A percentile compares a stretch with the other conserved stretches of the same genome.
phyloP scores from a whole-genome alignment of 2,888 invertebrate species.

The Xylota segnis region DNA sequence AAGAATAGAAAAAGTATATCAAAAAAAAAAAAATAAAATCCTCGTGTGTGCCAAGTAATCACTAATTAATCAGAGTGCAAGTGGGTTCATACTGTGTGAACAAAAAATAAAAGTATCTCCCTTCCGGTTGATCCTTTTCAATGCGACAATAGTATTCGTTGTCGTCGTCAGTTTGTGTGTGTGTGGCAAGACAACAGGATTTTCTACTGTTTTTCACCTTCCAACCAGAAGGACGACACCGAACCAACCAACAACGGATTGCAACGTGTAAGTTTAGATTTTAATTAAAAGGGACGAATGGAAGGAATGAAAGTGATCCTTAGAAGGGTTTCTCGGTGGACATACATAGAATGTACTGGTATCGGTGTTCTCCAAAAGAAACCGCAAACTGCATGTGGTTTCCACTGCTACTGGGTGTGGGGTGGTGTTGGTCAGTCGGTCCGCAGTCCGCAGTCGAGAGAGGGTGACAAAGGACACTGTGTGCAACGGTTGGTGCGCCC shows the following conservation, averaged over 20 bases:
- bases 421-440: constrained; percentile 9
- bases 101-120: constrained; percentile 42
- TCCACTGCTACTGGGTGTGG: constrained; percentile 21
- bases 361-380: constrained; percentile 28
- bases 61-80: constrained; percentile 76
- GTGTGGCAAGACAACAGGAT: constrained; percentile 44
- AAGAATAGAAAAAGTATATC: constrained; percentile 3
- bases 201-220: constrained; percentile 57
- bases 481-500: constrained; percentile 46
- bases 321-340: constrained; percentile 35
- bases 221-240: constrained; percentile 16
- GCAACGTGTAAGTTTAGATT: constrained; percentile 76
- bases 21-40: constrained; percentile 12
- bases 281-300: constrained; percentile 74
- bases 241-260: constrained; percentile 48
- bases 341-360: constrained; percentile 24
- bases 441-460: no score
- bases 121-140: constrained; percentile 71
- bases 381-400: constrained; percentile 74
- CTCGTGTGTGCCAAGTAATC: constrained; percentile 54
- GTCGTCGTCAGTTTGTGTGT: constrained; percentile 34
- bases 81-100: constrained; percentile 57
- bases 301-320: constrained; percentile 74
- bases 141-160: constrained; percentile 42
- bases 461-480: constrained; percentile 37